A percentile compares a stretch with the other conserved stretches of the same genome.
phyloP scores from a whole-genome alignment of 2,797 vertebrate genomes.

The Microctenopoma stevenorrisi region DNA sequence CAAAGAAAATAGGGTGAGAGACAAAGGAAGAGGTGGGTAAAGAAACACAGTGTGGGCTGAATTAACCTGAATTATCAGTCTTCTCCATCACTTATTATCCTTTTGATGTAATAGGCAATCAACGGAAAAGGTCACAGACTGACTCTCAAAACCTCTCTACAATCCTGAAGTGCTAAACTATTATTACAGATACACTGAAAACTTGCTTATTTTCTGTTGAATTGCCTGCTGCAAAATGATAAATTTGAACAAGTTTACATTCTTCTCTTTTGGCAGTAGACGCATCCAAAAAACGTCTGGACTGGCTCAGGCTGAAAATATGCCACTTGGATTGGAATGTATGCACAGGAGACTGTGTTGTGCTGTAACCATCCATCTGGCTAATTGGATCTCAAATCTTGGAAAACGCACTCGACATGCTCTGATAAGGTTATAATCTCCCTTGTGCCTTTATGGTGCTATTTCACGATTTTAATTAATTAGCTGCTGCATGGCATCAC shows the following conservation, averaged over 20 bases:
- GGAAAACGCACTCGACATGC: constrained; percentile 68
- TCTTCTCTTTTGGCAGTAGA: background rate
- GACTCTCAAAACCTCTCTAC: constrained; percentile 18
- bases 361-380: constrained; percentile 64
- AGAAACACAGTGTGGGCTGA: background rate
- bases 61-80: constrained; percentile 33
- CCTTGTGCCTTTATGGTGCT: constrained; percentile 56
- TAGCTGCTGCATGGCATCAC: constrained; percentile 39
- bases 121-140: constrained; percentile 55
- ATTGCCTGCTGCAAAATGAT: constrained; percentile 3
- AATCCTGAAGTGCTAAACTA: constrained; percentile 4
- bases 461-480: constrained; percentile 69
- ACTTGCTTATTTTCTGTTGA: background rate
- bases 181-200: constrained; percentile 2
- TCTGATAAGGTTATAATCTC: constrained; percentile 78
- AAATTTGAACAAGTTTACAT: constrained; percentile 7
- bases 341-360: constrained; percentile 41
- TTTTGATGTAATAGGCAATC: constrained; percentile 70
- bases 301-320: constrained; percentile 17
- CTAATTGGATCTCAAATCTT: constrained; percentile 73
- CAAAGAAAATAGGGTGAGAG: constrained; percentile 32
- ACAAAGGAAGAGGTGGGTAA: background rate
- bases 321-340: constrained; percentile 7
- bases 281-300: constrained; percentile 7
- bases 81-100: constrained; percentile 55